Percentiles rank a stretch among this genome's conserved stretches.
phyloP scores from a whole-genome alignment of 2,888 invertebrate genomes.

The Gymnosoma rotundatum region DNA sequence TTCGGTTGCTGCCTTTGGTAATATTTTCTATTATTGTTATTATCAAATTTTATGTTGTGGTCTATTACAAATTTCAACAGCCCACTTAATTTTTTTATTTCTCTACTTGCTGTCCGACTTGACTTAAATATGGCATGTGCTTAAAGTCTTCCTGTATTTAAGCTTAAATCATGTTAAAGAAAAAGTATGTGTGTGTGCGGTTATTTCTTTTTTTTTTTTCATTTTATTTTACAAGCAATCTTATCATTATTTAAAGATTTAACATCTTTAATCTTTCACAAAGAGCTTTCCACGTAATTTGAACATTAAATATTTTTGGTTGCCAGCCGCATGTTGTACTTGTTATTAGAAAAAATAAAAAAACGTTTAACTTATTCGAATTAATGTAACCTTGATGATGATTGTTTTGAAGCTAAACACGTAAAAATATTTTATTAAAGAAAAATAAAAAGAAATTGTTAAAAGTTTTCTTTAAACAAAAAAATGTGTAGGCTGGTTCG shows the following conservation, averaged over 20 bases:
- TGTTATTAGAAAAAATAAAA: too few species aligned
- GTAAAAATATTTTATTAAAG: background rate
- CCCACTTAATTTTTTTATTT: conserved; percentile 42
- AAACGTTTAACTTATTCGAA: background rate
- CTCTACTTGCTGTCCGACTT: background rate
- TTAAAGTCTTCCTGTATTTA: conserved; percentile 46
- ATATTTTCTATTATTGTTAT: conserved; percentile 7
- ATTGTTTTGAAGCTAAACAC: conserved; percentile 4
- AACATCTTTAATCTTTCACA: conserved; percentile 22
- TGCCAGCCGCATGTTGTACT: too few species aligned
- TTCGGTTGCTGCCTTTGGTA: conserved; percentile 1
- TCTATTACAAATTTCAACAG: conserved; percentile 7
- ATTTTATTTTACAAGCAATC: background rate
- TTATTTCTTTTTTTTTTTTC: too few species aligned
- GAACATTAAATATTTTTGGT: background rate
- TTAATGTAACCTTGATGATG: conserved; percentile 55
- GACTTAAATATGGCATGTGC: conserved; percentile 42
- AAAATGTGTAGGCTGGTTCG: background rate
- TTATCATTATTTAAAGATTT: conserved; percentile 49
- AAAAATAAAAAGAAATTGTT: conserved; percentile 6
- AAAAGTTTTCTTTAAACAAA: background rate
- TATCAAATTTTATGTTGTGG: conserved; percentile 14
- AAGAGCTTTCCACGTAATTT: conserved; percentile 27
- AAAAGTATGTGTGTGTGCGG: background rate
- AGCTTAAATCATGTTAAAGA: background rate